Base-by-base conservation (phyloP, 2,888 invertebrate genomes). In the Mythimna loreyi region DNA sequence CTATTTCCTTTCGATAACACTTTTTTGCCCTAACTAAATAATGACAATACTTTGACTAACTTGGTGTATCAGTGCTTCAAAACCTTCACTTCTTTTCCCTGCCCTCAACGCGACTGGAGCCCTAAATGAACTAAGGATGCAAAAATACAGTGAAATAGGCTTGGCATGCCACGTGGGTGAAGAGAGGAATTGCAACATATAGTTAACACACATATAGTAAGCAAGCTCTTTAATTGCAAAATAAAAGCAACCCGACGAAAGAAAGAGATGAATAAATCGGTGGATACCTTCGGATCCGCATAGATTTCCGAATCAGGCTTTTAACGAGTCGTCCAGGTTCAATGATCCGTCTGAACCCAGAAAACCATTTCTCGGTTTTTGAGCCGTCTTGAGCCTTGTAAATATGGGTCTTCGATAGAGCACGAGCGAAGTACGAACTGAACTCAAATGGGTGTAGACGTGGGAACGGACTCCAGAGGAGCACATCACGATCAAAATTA, bases 101-200 rank as follows among this genome's bases (percentile, higher is more conserved):
- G 43, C 45, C 40, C n/a, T 43, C 50, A 49, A 49, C 45, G 16
- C 33, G 65, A 19, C 79, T 64, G 74, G 61, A 45, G 23, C 25
- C 56, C 75, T 75, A 65, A 68, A 78, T 78, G 23, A 43, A 47
- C 59, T 73, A 78, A 59, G 75, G 61, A 78, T 78, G 80, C 69
- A 75, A 78, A 79, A 69, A 79, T 79, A 77, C 75, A 75, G 80
- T 80, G 80, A 80, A 60, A 74, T 33, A 78, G 80, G 76, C 76
- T 71, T 36, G 47, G 52, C 80, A 80, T 80, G 78, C 78, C 80
- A 80, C 68, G 63, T 66, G 67, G 61, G 62, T 78, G 60, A 63
- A 53, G 49, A 75, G 28, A 64, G 58, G 67, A 53, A 47, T 58
- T 40, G 53, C 65, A 66, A 77, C 77, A 78, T 75, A 80, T 56